phyloP scores from a whole-genome alignment of 2,888 invertebrate genomes.

The Papilio protenor region DNA sequence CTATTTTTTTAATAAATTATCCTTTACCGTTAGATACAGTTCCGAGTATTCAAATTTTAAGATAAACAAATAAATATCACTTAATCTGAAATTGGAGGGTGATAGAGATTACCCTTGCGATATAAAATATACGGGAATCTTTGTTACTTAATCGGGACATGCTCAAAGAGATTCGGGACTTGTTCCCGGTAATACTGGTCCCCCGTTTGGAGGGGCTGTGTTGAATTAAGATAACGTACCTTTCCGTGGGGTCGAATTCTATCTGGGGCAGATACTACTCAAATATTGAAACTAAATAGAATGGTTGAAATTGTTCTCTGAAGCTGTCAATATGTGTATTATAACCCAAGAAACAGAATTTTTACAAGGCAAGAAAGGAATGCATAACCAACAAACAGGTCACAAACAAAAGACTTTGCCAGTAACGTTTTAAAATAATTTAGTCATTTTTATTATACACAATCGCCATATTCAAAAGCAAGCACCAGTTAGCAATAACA shows the following conservation, averaged over 20 bases:
- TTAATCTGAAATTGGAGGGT: not conserved
- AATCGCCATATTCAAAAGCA: not conserved
- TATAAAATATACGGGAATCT: constrained; percentile 47
- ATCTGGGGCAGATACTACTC: not conserved
- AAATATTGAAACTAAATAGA: not conserved
- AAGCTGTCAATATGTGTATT: not conserved
- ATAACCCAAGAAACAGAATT: too few relatives aligned
- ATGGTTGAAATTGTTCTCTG: not conserved
- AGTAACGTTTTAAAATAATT: not conserved
- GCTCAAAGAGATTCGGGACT: constrained; percentile 57
- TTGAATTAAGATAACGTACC: constrained; percentile 67
- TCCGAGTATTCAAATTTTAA: not conserved
- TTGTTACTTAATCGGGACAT: constrained; percentile 52
- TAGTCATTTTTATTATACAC: not conserved
- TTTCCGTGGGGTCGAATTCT: constrained; percentile 49
- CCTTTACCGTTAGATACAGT: not conserved
- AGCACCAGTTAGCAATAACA: not conserved
- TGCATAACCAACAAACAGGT: too few relatives aligned
- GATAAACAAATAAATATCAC: not conserved
- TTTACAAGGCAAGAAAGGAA: too few relatives aligned
- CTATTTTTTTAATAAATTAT: too few relatives aligned
- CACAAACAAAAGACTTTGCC: not conserved
- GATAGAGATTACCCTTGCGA: constrained; percentile 33
- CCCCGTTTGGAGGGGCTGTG: constrained; percentile 59
- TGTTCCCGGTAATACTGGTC: constrained; percentile 51